Conservation (phyloP, 2,797 vertebrate species). For the Molossus molossus region DNA sequence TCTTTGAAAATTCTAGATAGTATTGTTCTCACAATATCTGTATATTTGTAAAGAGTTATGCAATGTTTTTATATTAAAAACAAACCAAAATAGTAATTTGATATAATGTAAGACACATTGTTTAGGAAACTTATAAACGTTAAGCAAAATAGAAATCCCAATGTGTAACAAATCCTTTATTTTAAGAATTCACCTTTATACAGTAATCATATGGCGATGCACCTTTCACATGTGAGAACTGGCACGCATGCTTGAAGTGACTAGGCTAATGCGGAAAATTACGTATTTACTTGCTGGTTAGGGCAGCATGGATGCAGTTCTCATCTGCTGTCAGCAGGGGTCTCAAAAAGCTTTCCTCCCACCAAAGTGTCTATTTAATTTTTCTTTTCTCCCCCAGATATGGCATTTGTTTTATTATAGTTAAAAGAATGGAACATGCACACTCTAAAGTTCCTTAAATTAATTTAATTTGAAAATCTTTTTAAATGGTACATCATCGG, state of each 20-base stretch:
- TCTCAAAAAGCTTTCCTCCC: slow-evolving; percentile 81
- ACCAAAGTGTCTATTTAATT: slow-evolving; percentile 45
- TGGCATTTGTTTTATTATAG: slow-evolving; percentile 35
- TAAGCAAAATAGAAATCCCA: neutral
- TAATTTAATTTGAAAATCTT: slow-evolving; percentile 37
- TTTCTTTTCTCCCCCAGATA: neutral
- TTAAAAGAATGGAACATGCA: neutral
- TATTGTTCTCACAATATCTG: neutral
- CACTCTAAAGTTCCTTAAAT: slow-evolving; percentile 40
- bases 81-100: slow-evolving; percentile 16
- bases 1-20: slow-evolving; percentile 32
- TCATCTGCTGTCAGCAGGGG: slow-evolving; percentile 79
- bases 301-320: slow-evolving; percentile 62
- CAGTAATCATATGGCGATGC: neutral
- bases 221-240: neutral
- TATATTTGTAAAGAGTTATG: neutral
- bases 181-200: neutral
- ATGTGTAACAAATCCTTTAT: neutral
- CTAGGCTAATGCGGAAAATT: neutral
- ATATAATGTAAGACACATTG: neutral
- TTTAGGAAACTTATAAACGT: slow-evolving; percentile 15
- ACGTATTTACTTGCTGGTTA: neutral
- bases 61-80: neutral
- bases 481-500: slow-evolving; percentile 23
- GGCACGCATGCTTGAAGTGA: neutral